A percentile compares a stretch with the other conserved stretches of the same genome.
Conservation (phyloP, 1,140 invertebrate genomes). For the Venturia canescens region DNA sequence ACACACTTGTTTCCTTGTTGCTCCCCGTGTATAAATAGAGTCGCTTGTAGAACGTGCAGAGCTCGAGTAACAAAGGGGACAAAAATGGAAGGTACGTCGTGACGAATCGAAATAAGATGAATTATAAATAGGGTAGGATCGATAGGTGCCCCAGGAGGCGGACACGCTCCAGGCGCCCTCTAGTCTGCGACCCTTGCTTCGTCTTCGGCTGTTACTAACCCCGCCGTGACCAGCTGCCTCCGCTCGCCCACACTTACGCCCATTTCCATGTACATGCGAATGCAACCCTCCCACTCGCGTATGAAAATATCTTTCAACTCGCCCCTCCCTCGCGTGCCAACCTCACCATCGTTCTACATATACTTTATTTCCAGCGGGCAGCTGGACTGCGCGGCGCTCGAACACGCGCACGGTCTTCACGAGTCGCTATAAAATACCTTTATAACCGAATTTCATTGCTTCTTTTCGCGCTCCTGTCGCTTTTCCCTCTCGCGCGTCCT, state of each 20-base stretch:
- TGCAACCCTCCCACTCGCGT: not conserved
- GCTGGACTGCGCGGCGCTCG: not conserved
- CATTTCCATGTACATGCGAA: not conserved
- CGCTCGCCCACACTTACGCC: slow-evolving; percentile 21
- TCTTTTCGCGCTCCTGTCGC: not conserved
- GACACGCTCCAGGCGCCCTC: slow-evolving; percentile 67
- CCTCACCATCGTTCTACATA: slow-evolving; percentile 42
- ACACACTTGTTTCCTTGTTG: not conserved
- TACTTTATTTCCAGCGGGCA: slow-evolving; percentile 9
- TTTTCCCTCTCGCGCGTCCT: not conserved
- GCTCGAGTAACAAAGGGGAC: slow-evolving; percentile 34
- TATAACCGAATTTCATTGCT: not conserved
- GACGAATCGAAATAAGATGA: slow-evolving; percentile 72
- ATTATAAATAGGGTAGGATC: slow-evolving; percentile 74
- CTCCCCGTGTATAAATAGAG: no score
- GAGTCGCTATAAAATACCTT: not conserved
- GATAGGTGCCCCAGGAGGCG: slow-evolving; percentile 66
- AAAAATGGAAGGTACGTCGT: slow-evolving; percentile 62
- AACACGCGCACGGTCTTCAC: not conserved
- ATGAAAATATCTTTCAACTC: slow-evolving; percentile 5
- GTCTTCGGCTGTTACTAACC: slow-evolving; percentile 58
- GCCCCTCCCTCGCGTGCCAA: slow-evolving; percentile 22
- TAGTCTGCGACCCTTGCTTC: slow-evolving; percentile 65
- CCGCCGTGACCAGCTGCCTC: slow-evolving; percentile 40
- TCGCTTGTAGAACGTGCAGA: not conserved